Evolutionary conservation across 2,888 invertebrate species (phyloP), one percentile per base, ranked within the genome.

Genomic region (Malthinus flaveolus): DNA sequence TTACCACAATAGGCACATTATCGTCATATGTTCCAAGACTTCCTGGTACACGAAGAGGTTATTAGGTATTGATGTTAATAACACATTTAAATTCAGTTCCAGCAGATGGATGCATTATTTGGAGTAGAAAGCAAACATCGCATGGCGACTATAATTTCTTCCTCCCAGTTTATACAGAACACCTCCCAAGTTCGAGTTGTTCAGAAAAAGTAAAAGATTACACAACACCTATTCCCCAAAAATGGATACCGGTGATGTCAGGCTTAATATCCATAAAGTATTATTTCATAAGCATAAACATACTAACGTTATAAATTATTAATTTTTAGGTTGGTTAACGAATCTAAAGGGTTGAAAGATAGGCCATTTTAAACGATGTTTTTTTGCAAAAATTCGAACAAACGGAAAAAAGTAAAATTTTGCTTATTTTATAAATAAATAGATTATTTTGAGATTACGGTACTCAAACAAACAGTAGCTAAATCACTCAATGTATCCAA

Each of bases 181-280:
- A 56, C 4, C n/a, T 46, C 11, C 36, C 35, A 3, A 11, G 23
- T 10, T 32, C 53, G 10, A 36, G 32, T 1, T 53, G 51, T 23
- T 7, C 48, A 13, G 34, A 50, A 32, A 12, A 35, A 32, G 3
- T 12, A 6, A 12, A 37, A 32, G 7, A 10, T 7, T 9, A 15
- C 39, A 7, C 9, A 46, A n/a, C 9, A 52, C 10, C 39, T 13
- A 15, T 64, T 32, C 56, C 42, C 9, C 56, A 63, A 2, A 69
- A 68, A 61, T 72, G 70, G 70, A 67, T 71, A 46, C 68, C 70
- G 13, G 63, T 69, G 31, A 44, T 66, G 45, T 63, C 69, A n/a
- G 69, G 65, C 15, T 56, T 68, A 12, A 60, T 70, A 35, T 67
- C 70, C 7, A 56, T 58, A 50, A 68, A 60, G 70, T 69, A 62